Percentiles rank a stretch among this genome's conserved stretches.
These are phyloP conservation scores for Ptiloglossa arizonensis DNA, from an alignment of 1,140 invertebrate species.

Conservation along the genomic window DNA sequence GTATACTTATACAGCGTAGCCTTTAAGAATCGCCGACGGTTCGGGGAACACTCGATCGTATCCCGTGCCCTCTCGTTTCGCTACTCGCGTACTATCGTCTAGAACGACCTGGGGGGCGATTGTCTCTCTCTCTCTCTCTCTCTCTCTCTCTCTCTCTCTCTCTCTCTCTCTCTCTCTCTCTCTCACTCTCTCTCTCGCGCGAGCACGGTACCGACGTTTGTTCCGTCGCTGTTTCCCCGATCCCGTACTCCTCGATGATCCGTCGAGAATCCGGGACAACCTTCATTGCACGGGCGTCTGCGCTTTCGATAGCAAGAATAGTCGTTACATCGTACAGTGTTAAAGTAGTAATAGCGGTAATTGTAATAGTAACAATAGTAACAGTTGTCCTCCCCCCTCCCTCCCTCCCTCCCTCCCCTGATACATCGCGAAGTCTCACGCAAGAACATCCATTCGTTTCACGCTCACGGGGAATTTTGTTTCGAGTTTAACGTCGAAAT, in stretches of 20 bases:
- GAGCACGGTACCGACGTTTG: neutral
- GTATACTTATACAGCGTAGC: constrained; percentile 40
- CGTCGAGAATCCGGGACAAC: neutral
- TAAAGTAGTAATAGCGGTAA: constrained; percentile 39
- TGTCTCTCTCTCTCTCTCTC: neutral
- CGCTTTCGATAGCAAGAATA: constrained; percentile 45
- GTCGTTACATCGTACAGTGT: constrained; percentile 30
- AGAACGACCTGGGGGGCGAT: neutral
- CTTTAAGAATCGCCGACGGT: constrained; percentile 20
- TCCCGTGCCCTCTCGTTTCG: neutral
- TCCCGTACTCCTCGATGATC: neutral
- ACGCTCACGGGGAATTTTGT: constrained; percentile 49
- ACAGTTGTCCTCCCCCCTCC: constrained; percentile 14
- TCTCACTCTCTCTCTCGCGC: neutral
- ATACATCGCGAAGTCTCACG: constrained; percentile 34
- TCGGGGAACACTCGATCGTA: constrained; percentile 1
- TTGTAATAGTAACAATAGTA: constrained; percentile 53
- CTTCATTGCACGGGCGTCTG: neutral
- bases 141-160: neutral
- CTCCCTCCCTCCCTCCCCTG: neutral
- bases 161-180: neutral
- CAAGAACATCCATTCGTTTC: constrained; percentile 21
- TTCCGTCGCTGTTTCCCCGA: constrained; percentile 7
- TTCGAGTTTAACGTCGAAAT: constrained; percentile 41
- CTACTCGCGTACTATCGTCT: neutral